Conservation (phyloP, 1,140 invertebrate species). For the Sycophila sp. region DNA sequence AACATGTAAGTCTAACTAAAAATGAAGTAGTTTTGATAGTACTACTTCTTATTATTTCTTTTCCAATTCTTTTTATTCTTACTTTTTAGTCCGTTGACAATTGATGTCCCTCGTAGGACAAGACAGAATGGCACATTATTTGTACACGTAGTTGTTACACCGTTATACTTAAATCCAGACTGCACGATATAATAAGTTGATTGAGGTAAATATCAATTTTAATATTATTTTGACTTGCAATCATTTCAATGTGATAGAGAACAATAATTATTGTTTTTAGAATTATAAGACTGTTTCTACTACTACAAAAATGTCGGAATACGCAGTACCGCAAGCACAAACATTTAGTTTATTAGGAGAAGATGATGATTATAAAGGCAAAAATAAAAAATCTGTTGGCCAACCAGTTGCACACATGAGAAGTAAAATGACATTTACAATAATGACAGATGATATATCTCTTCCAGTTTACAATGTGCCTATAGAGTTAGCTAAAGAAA, state of each 20-base stretch:
- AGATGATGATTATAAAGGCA: slow-evolving; percentile 45
- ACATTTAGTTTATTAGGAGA: slow-evolving; percentile 79
- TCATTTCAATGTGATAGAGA: neutral
- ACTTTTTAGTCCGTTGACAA: slow-evolving; percentile 67
- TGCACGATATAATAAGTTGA: slow-evolving; percentile 59
- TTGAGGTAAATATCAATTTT: slow-evolving; percentile 40
- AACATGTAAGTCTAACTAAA: slow-evolving; percentile 44
- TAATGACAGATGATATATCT: slow-evolving; percentile 73
- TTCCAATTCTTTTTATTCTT: slow-evolving; percentile 38
- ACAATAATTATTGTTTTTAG: slow-evolving; percentile 51
- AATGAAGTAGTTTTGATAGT: slow-evolving; percentile 27
- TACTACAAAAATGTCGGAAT: slow-evolving; percentile 74
- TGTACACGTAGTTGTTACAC: slow-evolving; percentile 72
- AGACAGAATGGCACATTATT: slow-evolving; percentile 81
- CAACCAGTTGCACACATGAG: slow-evolving; percentile 71
- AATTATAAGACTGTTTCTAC: slow-evolving; percentile 68
- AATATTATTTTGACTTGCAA: neutral
- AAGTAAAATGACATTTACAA: slow-evolving; percentile 70
- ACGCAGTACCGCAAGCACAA: slow-evolving; percentile 76
- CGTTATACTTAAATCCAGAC: slow-evolving; percentile 58
- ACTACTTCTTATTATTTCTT: slow-evolving; percentile 35
- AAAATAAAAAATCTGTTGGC: slow-evolving; percentile 36
- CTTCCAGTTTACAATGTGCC: slow-evolving; percentile 72
- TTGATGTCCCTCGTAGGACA: slow-evolving; percentile 77
- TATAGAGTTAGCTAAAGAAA: slow-evolving; percentile 67